These are phyloP conservation scores for Tenrec ecaudatus DNA, from an alignment of 2,113 vertebrate species.

Conservation along the genomic window DNA sequence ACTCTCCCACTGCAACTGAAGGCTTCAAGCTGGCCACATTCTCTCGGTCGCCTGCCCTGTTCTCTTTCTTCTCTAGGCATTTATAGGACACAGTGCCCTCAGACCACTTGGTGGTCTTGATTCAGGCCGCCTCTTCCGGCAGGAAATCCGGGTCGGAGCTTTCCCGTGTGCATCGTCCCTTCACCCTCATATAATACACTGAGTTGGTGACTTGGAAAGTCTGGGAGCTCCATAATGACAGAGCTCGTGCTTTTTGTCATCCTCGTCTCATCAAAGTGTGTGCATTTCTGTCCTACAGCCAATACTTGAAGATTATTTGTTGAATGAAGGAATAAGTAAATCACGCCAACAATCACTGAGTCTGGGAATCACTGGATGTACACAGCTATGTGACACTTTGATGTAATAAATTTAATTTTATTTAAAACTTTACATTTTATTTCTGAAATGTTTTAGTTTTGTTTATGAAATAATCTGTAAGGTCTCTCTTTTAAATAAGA, in stretches of 20 bases:
- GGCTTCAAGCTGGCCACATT: background rate
- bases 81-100: background rate
- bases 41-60: background rate
- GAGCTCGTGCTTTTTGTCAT: background rate
- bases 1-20: background rate
- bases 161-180: background rate
- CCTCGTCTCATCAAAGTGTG: too few species aligned
- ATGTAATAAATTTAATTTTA: conserved; percentile 53
- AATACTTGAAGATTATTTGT: conserved; percentile 13
- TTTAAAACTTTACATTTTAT: conserved; percentile 59
- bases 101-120: background rate
- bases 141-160: background rate
- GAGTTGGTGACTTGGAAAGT: background rate
- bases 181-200: too few species aligned
- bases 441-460: conserved; percentile 60
- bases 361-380: background rate
- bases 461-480: conserved; percentile 65
- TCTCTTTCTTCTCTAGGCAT: background rate
- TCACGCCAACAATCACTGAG: background rate
- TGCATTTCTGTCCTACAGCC: too few species aligned
- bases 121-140: background rate
- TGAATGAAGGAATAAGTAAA: background rate
- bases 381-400: conserved; percentile 2
- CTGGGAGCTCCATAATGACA: background rate
- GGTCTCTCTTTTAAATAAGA: conserved; percentile 64